Base-by-base conservation (phyloP, 2,113 vertebrate genomes). In the Thryonomys swinderianus region DNA sequence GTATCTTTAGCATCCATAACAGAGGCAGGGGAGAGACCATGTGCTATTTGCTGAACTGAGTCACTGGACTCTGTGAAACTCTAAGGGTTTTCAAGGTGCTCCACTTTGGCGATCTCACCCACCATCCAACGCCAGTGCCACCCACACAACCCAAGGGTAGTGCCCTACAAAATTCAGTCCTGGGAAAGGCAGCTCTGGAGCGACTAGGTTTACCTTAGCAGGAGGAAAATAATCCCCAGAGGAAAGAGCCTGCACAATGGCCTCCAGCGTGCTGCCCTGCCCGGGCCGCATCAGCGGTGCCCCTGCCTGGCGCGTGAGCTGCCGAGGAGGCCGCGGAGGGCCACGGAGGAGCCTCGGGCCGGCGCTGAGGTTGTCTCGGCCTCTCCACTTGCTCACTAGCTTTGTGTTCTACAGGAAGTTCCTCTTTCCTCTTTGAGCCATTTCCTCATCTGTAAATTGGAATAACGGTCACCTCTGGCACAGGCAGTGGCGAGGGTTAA, bases 361-460 rank as follows among this genome's bases (percentile, higher is more conserved):
- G 34, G 30, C 21, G 30, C 32, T n/a, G 66, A 48, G 25, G 53
- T 74, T 13, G 21, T 82, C 53, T 94, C 79, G 73, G 51, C 40
- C n/a, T 90, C 53, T 94, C 32, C n/a, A n/a, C n/a, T n/a, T 12
- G 21, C n/a, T 53, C 25, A 40, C 25, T 27, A 64, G 37, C 45
- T 25, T 90, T 67, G 42, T 83, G n/a, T n/a, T n/a, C n/a, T n/a
- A n/a, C n/a, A n/a, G n/a, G n/a, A 85, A 37, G 17, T 82, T 88
- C 53, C 17, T 85, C 42, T 96, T 94, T 45, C 78, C 27, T 92
- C 83, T 71, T 62, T 48, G 78, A 85, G 40, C 17, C 76, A 20
- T 84, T 91, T 94, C 45, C 61, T 85, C 14, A 4, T 66, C n/a
- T 73, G 21, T 59, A 87, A 94, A 51, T 45, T 12, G 42, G 34